These are phyloP conservation scores for Panurus biarmicus DNA, from an alignment of 2,113 vertebrate genomes.

Conservation along the genomic window DNA sequence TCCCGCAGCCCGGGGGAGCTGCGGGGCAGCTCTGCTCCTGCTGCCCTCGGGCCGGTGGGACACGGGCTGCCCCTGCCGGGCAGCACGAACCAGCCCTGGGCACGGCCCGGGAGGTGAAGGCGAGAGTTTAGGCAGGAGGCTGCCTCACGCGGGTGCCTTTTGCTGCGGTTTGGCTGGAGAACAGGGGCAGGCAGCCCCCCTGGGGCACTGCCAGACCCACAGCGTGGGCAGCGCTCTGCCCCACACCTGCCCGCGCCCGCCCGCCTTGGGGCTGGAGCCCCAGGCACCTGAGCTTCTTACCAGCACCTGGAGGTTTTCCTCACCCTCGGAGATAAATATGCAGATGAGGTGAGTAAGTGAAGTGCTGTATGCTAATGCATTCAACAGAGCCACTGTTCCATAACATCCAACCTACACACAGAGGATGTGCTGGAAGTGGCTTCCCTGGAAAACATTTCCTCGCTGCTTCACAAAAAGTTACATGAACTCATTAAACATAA, in stretches of 20 bases:
- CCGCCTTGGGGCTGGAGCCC: background rate
- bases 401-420: constrained; percentile 31
- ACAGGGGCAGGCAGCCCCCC: background rate
- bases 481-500: background rate
- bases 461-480: background rate
- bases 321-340: background rate
- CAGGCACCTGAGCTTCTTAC: background rate
- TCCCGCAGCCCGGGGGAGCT: background rate
- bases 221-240: rapidly evolving
- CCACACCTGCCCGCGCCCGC: background rate
- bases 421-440: constrained; percentile 14
- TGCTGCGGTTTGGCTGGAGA: rapidly evolving
- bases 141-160: background rate
- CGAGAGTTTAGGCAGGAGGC: background rate
- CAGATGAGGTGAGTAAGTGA: constrained; percentile 29
- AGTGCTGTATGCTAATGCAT: constrained; percentile 32
- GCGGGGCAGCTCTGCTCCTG: background rate
- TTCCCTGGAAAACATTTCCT: constrained; percentile 23
- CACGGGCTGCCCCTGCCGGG: rapidly evolving
- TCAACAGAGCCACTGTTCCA: constrained; percentile 45
- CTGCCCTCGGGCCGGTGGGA: rapidly evolving
- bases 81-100: background rate
- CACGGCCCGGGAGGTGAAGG: background rate
- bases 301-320: background rate
- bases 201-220: rapidly evolving